Conservation (phyloP, 1,140 invertebrate genomes). For the Amphibalanus amphitrite region DNA sequence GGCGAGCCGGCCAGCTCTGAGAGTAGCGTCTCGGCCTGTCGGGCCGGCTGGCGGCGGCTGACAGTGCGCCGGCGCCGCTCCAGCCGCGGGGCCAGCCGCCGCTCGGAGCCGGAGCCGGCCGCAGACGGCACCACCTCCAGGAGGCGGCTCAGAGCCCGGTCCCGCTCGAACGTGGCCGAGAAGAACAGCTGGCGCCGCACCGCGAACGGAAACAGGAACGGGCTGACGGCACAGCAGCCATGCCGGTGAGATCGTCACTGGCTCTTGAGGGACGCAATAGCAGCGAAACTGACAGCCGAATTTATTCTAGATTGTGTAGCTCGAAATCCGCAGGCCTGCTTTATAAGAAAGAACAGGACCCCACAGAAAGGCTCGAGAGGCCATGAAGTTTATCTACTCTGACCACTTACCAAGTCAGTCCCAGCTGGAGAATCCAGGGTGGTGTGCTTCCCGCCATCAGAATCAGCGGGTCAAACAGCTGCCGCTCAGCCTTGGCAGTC, state of each 20-base stretch:
- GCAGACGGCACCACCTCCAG: slow-evolving; percentile 73
- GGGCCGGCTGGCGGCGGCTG: slow-evolving; percentile 76
- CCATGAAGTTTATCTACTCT: too few relatives aligned
- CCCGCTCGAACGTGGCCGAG: slow-evolving; percentile 88
- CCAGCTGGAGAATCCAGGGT: slow-evolving; percentile 85
- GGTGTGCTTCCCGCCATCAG: slow-evolving; percentile 97
- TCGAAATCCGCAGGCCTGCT: too few relatives aligned
- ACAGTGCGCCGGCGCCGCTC: slow-evolving; percentile 62
- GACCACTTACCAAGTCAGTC: slow-evolving; percentile 56
- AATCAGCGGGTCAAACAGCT: slow-evolving; percentile 89
- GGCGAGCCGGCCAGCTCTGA: slow-evolving; percentile 81
- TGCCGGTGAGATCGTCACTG: not conserved
- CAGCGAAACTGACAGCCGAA: not conserved
- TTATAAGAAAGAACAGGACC: too few relatives aligned
- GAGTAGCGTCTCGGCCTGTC: slow-evolving; percentile 88
- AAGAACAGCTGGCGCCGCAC: slow-evolving; percentile 88
- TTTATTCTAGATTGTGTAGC: not conserved
- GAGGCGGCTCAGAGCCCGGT: slow-evolving; percentile 78
- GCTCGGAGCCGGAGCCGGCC: slow-evolving; percentile 38
- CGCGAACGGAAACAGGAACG: slow-evolving; percentile 93
- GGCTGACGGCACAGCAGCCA: slow-evolving; percentile 29
- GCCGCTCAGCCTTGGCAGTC: slow-evolving; percentile 87
- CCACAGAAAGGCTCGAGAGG: too few relatives aligned
- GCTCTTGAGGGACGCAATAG: not conserved
- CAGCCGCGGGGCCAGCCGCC: slow-evolving; percentile 76